phyloP scores from a whole-genome alignment of 2,888 invertebrate species.

The Lobophora halterata region DNA sequence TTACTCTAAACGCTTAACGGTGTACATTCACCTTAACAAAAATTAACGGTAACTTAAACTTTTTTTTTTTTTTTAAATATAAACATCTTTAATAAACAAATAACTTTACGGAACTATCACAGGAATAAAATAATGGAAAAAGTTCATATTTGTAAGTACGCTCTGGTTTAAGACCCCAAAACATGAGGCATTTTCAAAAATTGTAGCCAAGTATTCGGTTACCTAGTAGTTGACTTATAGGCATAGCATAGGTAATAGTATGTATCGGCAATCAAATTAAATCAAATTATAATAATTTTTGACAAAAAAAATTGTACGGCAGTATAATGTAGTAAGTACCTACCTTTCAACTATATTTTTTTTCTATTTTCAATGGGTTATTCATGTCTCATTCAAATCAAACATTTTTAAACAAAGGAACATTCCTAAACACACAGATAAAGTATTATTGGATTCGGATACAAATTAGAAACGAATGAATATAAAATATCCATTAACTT shows the following conservation, averaged over 20 bases:
- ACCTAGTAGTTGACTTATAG: no score
- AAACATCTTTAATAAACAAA: slow-evolving; percentile 34
- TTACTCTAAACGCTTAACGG: slow-evolving; percentile 8
- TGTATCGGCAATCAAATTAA: no score
- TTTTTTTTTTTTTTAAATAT: slow-evolving; percentile 24
- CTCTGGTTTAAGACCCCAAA: no score
- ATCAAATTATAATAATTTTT: no score
- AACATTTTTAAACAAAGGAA: slow-evolving; percentile 25
- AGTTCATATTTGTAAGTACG: slow-evolving; percentile 33
- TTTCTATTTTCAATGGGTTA: no score
- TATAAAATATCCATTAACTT: slow-evolving; percentile 29
- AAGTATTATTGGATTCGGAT: slow-evolving; percentile 22
- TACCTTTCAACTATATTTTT: no score
- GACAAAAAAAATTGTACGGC: no score
- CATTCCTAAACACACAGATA: slow-evolving; percentile 26
- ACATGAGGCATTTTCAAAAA: no score
- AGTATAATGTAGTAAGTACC: neutral
- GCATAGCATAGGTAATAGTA: no score
- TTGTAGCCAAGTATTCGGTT: no score
- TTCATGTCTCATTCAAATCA: no score
- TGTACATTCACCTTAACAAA: slow-evolving; percentile 31
- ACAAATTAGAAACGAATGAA: slow-evolving; percentile 33
- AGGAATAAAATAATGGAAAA: slow-evolving; percentile 57
- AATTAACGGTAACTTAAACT: slow-evolving; percentile 39
- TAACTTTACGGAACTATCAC: slow-evolving; percentile 59